Percentiles rank a stretch among this genome's conserved stretches.
Conservation (phyloP, 2,888 invertebrate genomes). For the Aspidiotus rigidus region DNA sequence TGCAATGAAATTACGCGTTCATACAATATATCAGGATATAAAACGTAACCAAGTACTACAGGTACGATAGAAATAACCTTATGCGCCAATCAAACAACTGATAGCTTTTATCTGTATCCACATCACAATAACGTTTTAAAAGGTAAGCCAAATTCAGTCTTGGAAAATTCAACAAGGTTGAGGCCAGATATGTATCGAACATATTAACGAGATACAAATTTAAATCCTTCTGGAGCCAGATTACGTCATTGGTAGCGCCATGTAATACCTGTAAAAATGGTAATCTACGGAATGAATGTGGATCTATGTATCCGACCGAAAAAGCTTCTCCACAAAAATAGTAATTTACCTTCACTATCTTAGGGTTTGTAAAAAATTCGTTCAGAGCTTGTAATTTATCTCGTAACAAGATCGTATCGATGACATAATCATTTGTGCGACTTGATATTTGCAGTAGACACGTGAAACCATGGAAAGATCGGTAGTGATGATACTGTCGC, state of each 20-base stretch:
- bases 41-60: background rate
- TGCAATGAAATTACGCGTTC: constrained; percentile 39
- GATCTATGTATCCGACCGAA: background rate
- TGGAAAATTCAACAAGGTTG: constrained; percentile 59
- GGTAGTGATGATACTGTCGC: constrained; percentile 72
- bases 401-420: constrained; percentile 79
- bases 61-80: constrained; percentile 45
- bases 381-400: constrained; percentile 74
- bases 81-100: constrained; percentile 94
- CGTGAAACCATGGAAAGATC: constrained; percentile 87
- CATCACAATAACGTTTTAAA: constrained; percentile 64
- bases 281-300: constrained; percentile 5
- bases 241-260: constrained; percentile 76
- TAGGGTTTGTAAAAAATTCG: constrained; percentile 79
- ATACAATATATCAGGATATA: background rate
- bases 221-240: constrained; percentile 93
- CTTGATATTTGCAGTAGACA: constrained; percentile 94
- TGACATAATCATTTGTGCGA: constrained; percentile 65
- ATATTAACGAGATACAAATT: constrained; percentile 90
- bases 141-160: constrained; percentile 69
- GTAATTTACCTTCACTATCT: constrained; percentile 69
- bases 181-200: constrained; percentile 92
- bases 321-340: background rate
- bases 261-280: constrained; percentile 63
- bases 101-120: constrained; percentile 77